Evolutionary conservation across 2,888 invertebrate genomes (phyloP).

Genomic region (Esperia sulphurella): DNA sequence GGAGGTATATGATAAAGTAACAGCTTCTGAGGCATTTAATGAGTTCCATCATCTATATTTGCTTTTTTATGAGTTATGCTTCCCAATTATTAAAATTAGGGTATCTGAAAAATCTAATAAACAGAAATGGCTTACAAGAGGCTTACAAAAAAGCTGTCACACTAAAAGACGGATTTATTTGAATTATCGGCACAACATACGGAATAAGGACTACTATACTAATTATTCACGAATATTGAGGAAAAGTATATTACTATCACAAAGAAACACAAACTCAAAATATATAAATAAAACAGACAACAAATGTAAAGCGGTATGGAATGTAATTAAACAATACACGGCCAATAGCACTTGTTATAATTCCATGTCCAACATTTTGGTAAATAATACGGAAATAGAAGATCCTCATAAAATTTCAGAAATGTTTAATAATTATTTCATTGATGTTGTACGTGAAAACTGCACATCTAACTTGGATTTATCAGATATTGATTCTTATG

Average conservation of each 20-base stretch:
- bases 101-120: not conserved
- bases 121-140: not conserved
- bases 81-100: conserved; percentile 4
- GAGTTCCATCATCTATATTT: conserved; percentile 1
- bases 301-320: not conserved
- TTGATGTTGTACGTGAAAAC: not conserved
- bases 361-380: not conserved
- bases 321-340: not conserved
- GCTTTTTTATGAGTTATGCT: conserved; percentile 7
- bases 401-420: not conserved
- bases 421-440: not conserved
- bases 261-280: not conserved
- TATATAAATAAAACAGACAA: not conserved
- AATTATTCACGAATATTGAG: not conserved
- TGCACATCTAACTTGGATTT: not conserved
- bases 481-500: not conserved
- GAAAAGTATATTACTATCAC: not conserved
- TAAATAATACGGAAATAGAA: not conserved
- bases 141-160: not conserved
- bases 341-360: not conserved
- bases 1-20: not conserved
- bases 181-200: not conserved
- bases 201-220: not conserved
- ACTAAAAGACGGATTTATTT: not conserved
- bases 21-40: conserved; percentile 1